phyloP scores from a whole-genome alignment of 1,140 invertebrate species.

The Phymorhynchus buccinoides region DNA sequence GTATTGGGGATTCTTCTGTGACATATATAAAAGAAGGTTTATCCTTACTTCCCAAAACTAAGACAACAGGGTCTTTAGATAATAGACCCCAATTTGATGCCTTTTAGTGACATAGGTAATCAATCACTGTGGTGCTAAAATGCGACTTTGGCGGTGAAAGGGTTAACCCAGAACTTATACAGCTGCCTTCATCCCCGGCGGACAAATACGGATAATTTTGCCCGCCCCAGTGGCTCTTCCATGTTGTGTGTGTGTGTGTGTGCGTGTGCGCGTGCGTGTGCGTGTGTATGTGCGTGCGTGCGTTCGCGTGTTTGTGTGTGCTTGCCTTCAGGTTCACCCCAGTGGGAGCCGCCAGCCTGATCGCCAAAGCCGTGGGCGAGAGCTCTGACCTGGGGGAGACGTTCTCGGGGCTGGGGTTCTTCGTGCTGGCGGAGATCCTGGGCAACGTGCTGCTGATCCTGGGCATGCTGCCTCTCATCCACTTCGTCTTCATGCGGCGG shows the following conservation, averaged over 20 bases:
- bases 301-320: neutral
- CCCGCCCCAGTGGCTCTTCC: neutral
- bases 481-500: slow-evolving; percentile 85
- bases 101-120: too few species aligned
- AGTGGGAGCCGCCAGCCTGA: slow-evolving; percentile 90
- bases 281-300: slow-evolving; percentile 30
- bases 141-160: too few species aligned
- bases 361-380: slow-evolving; percentile 89
- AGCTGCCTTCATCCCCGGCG: too few species aligned
- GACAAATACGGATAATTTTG: neutral
- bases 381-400: slow-evolving; percentile 85
- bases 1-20: too few species aligned
- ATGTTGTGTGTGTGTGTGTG: neutral
- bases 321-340: slow-evolving; percentile 82
- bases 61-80: too few species aligned
- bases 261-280: slow-evolving; percentile 27
- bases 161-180: too few species aligned
- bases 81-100: too few species aligned
- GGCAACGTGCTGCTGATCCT: slow-evolving; percentile 90
- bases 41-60: too few species aligned
- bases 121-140: too few species aligned
- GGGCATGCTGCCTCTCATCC: slow-evolving; percentile 87
- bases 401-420: slow-evolving; percentile 83
- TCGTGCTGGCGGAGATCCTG: slow-evolving; percentile 85
- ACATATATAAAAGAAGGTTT: too few species aligned